Base-by-base conservation (phyloP, 2,113 vertebrate genomes). In the Pelvicachromis taeniatus region DNA sequence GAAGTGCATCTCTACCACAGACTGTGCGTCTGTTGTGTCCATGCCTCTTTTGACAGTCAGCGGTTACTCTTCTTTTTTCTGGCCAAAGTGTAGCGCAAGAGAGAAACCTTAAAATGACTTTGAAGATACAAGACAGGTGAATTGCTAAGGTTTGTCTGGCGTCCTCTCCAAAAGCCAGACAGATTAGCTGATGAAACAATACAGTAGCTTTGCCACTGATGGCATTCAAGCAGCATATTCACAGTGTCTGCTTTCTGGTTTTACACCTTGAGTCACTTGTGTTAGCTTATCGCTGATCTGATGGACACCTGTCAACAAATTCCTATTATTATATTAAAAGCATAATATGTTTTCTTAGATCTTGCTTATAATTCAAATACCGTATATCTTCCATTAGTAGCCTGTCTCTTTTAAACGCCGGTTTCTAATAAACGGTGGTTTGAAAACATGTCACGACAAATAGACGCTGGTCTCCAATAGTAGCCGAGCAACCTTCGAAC, bases 1-100 rank as follows among this genome's bases (percentile, higher is more conserved):
- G 55, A 87, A 77, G 68, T 8, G 45, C 68, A 65, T 80, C 42
- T 87, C 54, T 1, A 40, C 84, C 70, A 81, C 70, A 85, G 86
- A 82, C 45, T 70, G 77, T 68, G n/a, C 2, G 59, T 78, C 80
- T 82, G 90, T 83, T 83, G n/a, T 59, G 85, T 75, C 82, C 79
- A 23, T 19, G 19, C 17, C 9, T 23, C 38, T 68, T 84, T 56
- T 78, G 61, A 55, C 56, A 82, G 35, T 77, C 75, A 82, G 38
- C 40, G 31, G 75, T 81, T 70, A 61, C 35, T 48, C 50, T 29
- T 79, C 3, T 75, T 84, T 84, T 53, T 29, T 81, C 17, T 78
- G 14, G 68, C 58, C 68, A 79, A 78, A 52, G 8, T 80, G 85
- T 21, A 26, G 26, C n/a, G 7, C 50, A 9, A 50, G 3, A 75